Evolutionary conservation across 2,888 invertebrate species (phyloP).

Genomic region (Pandemis cinnamomeana): DNA sequence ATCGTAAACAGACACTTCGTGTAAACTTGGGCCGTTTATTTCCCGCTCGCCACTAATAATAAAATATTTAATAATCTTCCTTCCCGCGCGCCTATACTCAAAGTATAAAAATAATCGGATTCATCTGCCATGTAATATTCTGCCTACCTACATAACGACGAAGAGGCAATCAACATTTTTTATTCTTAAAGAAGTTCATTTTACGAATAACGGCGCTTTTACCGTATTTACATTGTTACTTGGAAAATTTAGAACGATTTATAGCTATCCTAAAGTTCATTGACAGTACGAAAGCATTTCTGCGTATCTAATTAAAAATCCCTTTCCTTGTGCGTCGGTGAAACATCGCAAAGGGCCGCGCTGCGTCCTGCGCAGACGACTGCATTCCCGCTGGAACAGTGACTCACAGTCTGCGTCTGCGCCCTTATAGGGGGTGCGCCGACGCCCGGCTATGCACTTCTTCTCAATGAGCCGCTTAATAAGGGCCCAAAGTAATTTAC

Average conservation of each 20-base stretch:
- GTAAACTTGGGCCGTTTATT: too few relatives aligned
- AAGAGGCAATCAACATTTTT: too few relatives aligned
- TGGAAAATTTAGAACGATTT: neutral
- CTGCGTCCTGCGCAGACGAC: neutral
- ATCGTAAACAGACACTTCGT: too few relatives aligned
- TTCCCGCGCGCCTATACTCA: too few relatives aligned
- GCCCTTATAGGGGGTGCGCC: slow-evolving; percentile 20
- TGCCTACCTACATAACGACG: too few relatives aligned
- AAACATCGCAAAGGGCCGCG: neutral
- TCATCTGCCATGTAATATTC: too few relatives aligned
- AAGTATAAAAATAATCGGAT: too few relatives aligned
- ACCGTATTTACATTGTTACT: neutral
- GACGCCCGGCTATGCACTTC: neutral
- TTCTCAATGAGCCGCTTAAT: slow-evolving; percentile 3
- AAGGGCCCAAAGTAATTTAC: neutral
- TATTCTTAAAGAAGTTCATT: too few relatives aligned
- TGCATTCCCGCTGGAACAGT: neutral
- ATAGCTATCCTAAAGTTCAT: neutral
- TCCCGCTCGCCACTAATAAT: too few relatives aligned
- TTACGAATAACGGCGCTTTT: too few relatives aligned
- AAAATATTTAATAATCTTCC: too few relatives aligned
- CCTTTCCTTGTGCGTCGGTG: neutral
- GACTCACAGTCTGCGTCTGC: slow-evolving; percentile 12
- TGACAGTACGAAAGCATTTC: neutral
- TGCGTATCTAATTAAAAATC: neutral